Base-by-base conservation (phyloP, 2,113 vertebrate species). In the Pseudorasbora parva region DNA sequence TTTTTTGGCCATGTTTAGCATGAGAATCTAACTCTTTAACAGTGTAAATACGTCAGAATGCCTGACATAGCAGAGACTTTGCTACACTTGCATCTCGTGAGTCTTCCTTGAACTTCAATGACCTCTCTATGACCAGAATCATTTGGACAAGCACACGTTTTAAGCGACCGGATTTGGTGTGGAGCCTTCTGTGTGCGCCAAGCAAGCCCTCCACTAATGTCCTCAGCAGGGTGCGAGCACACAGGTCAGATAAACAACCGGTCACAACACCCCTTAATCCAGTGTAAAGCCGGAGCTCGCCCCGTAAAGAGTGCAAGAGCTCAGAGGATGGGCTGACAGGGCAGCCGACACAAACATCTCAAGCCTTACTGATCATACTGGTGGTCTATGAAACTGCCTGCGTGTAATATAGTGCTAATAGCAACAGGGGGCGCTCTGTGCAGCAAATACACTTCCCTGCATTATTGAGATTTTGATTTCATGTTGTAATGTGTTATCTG, bases 371-470 rank as follows among this genome's bases (percentile, higher is more conserved):
- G 25, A 4, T 27, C 41, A 17, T 25, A 17, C 57, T 8, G 68
- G 30, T 47, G 25, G 30, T n/a, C 68, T n/a, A 21, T 43, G 10
- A 57, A 10, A 12, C 11, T 43, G 10, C 33, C 75, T 45, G 37
- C 10, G 1, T 59, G 66, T 60, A n/a, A 27, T 47, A 21, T 12
- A 30, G 9, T 19, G 1, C 12, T 56, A 73, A 37, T 71, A 11
- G 74, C 90, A 84, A 88, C 10, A 89, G 90, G 88, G 87, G 91
- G 90, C 88, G 87, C 88, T 89, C 83, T 78, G 45, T 49, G 56
- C 75, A 78, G 25, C 56, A 59, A 41, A 15, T 59, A 23, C 54
- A 19, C 56, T 23, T 57, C 19, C 49, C 11, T 41, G 21, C 0
- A 5, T 41, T 45, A 45, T 3, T 14, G 9, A 15, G 43, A 45